phyloP scores from a whole-genome alignment of 1,140 invertebrate genomes.

The Cydia splendana region DNA sequence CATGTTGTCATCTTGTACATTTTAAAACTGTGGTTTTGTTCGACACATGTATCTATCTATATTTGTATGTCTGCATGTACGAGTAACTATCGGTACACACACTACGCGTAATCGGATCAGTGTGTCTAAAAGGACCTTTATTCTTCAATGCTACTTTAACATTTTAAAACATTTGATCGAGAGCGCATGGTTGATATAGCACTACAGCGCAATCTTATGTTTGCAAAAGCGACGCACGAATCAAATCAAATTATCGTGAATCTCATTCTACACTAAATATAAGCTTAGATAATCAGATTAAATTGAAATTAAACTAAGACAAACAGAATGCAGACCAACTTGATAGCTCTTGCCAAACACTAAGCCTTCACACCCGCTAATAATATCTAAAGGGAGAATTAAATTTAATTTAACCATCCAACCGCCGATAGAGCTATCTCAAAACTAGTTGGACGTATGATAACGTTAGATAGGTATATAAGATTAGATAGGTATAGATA shows the following conservation, averaged over 20 bases:
- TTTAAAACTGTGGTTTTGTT: too few relatives aligned
- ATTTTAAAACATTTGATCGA: too few relatives aligned
- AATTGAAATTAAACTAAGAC: slow-evolving; percentile 31
- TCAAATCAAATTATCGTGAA: not conserved
- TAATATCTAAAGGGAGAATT: slow-evolving; percentile 22
- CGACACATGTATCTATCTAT: too few relatives aligned
- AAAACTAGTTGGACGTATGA: slow-evolving; percentile 1
- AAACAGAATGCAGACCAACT: not conserved
- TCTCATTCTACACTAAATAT: not conserved
- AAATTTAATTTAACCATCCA: slow-evolving; percentile 22
- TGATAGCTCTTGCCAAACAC: slow-evolving; percentile 1
- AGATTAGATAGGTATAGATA: not conserved
- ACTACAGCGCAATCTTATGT: too few relatives aligned
- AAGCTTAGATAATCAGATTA: slow-evolving; percentile 5
- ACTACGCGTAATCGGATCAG: too few relatives aligned
- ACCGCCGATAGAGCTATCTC: slow-evolving; percentile 20
- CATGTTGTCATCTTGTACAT: too few relatives aligned
- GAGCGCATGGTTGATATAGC: too few relatives aligned
- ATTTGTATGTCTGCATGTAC: too few relatives aligned
- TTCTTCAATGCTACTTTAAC: too few relatives aligned
- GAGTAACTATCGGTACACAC: too few relatives aligned
- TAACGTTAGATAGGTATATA: not conserved
- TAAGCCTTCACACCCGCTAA: slow-evolving; percentile 17
- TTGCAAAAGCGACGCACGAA: too few relatives aligned
- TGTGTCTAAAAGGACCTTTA: too few relatives aligned